These are phyloP conservation scores for Planococcus citri DNA, from an alignment of 1,140 invertebrate species.

Conservation along the genomic window DNA sequence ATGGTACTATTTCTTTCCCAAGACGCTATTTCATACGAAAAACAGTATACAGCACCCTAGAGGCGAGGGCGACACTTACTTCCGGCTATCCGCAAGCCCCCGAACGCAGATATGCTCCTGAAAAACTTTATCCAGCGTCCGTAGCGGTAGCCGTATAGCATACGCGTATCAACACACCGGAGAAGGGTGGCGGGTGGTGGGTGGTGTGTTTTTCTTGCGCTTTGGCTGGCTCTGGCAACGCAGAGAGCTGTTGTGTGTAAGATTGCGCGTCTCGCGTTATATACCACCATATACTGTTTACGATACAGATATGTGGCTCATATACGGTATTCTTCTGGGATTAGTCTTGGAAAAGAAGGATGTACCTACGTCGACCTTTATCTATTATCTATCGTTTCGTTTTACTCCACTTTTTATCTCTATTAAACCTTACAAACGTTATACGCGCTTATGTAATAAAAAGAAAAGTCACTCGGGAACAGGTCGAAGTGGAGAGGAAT, in stretches of 20 bases:
- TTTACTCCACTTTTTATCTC: constrained; percentile 8
- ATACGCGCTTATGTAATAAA: constrained; percentile 1
- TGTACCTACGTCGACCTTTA: constrained; percentile 16
- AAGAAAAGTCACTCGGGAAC: not conserved
- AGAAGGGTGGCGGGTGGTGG: not conserved
- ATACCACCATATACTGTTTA: constrained; percentile 4
- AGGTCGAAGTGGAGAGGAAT: not conserved
- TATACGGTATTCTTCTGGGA: constrained; percentile 18
- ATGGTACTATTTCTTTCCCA: constrained; percentile 9
- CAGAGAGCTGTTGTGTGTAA: not conserved
- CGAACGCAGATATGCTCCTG: not conserved
- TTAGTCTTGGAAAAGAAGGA: constrained; percentile 2
- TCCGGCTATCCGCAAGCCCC: constrained; percentile 16
- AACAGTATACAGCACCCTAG: constrained; percentile 13
- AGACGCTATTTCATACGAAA: constrained; percentile 17
- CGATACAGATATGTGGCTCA: constrained; percentile 16
- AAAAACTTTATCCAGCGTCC: constrained; percentile 10
- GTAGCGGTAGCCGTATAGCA: no score
- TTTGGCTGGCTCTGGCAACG: no score
- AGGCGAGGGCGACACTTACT: constrained; percentile 19
- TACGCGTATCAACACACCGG: not conserved
- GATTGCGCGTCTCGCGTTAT: constrained; percentile 5
- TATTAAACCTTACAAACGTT: constrained; percentile 16
- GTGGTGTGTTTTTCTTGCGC: not conserved
- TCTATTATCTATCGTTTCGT: constrained; percentile 18